These are phyloP conservation scores for Aphelinus certus DNA, from an alignment of 1,140 invertebrate species.

Conservation along the genomic window DNA sequence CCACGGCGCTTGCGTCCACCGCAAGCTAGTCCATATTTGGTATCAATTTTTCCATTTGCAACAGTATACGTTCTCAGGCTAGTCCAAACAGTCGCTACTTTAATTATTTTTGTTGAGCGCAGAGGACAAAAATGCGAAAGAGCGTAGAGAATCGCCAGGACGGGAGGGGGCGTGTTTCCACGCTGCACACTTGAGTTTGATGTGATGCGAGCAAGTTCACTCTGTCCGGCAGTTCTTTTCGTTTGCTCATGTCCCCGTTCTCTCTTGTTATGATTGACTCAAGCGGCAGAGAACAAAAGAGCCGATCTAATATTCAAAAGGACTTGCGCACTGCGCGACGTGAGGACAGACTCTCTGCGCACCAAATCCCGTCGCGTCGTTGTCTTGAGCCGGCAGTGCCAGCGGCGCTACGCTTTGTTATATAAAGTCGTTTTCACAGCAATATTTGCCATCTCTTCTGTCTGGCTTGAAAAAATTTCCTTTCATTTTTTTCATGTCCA, in stretches of 20 bases:
- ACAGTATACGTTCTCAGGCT: conserved; percentile 8
- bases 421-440: background rate
- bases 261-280: background rate
- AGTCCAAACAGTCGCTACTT: conserved; percentile 22
- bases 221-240: too few relatives aligned
- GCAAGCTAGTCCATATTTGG: conserved; percentile 59
- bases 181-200: background rate
- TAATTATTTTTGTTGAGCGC: conserved; percentile 11
- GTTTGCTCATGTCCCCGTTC: background rate
- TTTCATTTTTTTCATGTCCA: background rate
- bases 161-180: background rate
- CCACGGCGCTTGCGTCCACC: conserved; percentile 64
- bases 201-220: background rate
- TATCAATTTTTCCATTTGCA: background rate
- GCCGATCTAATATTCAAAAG: too few relatives aligned
- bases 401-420: background rate
- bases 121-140: conserved; percentile 11
- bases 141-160: background rate
- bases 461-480: background rate
- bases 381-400: conserved; percentile 15
- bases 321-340: background rate
- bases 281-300: background rate
- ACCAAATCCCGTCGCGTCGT: background rate
- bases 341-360: conserved; percentile 10
- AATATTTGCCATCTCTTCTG: background rate